phyloP scores from a whole-genome alignment of 1,140 invertebrate species.

The Periplaneta americana region DNA sequence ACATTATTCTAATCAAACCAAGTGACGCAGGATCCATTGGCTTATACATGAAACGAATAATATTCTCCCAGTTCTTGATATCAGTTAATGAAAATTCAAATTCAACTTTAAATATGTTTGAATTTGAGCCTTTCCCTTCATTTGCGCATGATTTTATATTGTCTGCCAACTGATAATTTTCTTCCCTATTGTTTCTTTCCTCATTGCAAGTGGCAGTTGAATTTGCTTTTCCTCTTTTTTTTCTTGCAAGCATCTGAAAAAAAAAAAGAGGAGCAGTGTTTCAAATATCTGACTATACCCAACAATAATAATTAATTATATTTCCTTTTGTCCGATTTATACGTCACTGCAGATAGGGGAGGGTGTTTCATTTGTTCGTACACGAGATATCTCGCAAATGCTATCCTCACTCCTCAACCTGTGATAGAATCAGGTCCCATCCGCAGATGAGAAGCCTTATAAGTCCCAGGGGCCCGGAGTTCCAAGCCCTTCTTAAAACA shows the following conservation, averaged over 20 bases:
- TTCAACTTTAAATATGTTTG: not conserved
- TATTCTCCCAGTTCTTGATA: slow-evolving; percentile 1
- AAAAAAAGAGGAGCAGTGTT: too few species aligned
- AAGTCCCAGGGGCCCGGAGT: too few species aligned
- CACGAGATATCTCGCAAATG: too few species aligned
- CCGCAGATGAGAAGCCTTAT: too few species aligned
- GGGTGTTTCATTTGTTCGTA: too few species aligned
- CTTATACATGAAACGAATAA: slow-evolving; percentile 34
- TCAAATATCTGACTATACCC: too few species aligned
- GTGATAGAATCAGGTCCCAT: too few species aligned
- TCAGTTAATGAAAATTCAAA: slow-evolving; percentile 6
- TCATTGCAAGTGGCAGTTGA: not conserved
- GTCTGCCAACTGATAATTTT: not conserved
- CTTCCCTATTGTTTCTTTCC: not conserved
- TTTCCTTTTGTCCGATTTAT: too few species aligned
- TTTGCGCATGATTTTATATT: not conserved
- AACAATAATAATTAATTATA: too few species aligned
- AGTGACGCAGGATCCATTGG: slow-evolving; percentile 70
- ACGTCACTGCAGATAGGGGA: too few species aligned
- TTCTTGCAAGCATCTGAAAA: not conserved
- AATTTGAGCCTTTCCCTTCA: not conserved
- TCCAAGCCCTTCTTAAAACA: too few species aligned
- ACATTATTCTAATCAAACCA: slow-evolving; percentile 67
- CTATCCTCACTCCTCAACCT: too few species aligned
- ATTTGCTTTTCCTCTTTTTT: not conserved